Evolutionary conservation across 2,113 vertebrate species (phyloP).

Genomic region (Rattus norvegicus): GRCr8 NC_086033.1:61467001-61467500

Average conservation of each 20-base stretch:
- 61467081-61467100: neutral
- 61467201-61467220: slow-evolving; percentile 29
- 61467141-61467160: neutral
- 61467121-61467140: neutral
- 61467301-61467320: slow-evolving; percentile 74
- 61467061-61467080: neutral
- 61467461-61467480: slow-evolving; percentile 70
- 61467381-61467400: slow-evolving; percentile 80
- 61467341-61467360: slow-evolving; percentile 68
- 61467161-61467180: neutral
- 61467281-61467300: slow-evolving; percentile 74
- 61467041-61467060: neutral
- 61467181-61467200: neutral
- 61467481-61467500: slow-evolving; percentile 75
- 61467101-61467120: neutral
- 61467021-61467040: no score
- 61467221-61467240: slow-evolving; percentile 39
- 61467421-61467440: slow-evolving; percentile 65
- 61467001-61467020: rapidly evolving
- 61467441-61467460: slow-evolving; percentile 73
- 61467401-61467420: slow-evolving; percentile 79
- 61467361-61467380: slow-evolving; percentile 77
- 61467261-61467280: slow-evolving; percentile 58
- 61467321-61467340: slow-evolving; percentile 76
- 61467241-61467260: slow-evolving; percentile 51